phyloP scores from a whole-genome alignment of 2,888 invertebrate species.

The Lissocephala sabroskyi region DNA sequence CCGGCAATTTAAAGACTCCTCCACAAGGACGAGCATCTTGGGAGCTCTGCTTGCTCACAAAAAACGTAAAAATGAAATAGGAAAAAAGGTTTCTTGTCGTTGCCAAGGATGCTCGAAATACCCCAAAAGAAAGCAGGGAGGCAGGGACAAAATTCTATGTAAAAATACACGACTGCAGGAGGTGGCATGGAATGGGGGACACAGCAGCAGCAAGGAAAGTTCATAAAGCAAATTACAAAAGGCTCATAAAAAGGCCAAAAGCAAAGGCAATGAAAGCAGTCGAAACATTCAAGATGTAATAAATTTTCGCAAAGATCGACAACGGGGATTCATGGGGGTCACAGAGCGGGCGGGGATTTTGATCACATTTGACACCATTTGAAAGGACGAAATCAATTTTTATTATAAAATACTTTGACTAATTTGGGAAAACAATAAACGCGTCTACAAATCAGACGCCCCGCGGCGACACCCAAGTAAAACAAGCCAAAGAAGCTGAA shows the following conservation, averaged over 20 bases:
- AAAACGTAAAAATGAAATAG: constrained; percentile 9
- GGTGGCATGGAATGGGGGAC: not conserved
- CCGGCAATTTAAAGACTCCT: constrained; percentile 21
- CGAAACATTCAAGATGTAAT: too few relatives aligned
- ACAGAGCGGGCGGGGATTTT: not conserved
- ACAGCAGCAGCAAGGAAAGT: constrained; percentile 28
- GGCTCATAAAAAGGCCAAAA: constrained; percentile 52
- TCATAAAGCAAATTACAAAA: constrained; percentile 60
- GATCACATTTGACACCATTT: constrained; percentile 45
- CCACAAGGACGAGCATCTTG: constrained; percentile 7
- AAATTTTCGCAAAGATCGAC: too few relatives aligned
- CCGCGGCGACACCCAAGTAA: not conserved
- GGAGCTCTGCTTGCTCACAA: not conserved
- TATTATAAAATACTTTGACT: constrained; percentile 55
- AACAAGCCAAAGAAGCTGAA: constrained; percentile 21
- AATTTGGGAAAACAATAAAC: constrained; percentile 63
- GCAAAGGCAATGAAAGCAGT: not conserved
- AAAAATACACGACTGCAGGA: not conserved
- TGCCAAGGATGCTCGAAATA: not conserved
- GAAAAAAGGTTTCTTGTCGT: constrained; percentile 4
- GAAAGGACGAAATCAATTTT: constrained; percentile 48
- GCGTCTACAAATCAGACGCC: constrained; percentile 42
- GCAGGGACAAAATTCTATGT: not conserved
- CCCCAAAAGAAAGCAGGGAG: not conserved
- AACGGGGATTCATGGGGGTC: not conserved